Conservation (phyloP, 2,113 vertebrate genomes). For the Oryzias javanicus region DNA sequence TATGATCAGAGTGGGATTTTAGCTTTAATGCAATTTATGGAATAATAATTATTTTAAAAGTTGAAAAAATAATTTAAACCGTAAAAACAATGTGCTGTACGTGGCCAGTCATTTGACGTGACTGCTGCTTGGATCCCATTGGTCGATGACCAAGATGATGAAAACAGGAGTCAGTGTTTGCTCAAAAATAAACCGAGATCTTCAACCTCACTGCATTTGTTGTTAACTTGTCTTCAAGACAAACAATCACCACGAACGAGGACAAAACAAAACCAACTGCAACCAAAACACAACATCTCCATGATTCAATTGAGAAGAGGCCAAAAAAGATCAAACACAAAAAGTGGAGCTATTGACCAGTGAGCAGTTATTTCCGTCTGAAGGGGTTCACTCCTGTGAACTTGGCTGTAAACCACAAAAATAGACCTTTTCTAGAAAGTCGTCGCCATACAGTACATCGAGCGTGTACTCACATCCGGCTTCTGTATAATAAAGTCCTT, state of each 20-base stretch:
- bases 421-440: conserved; percentile 92
- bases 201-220: conserved; percentile 86
- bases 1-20: too few relatives aligned
- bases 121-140: conserved; percentile 16
- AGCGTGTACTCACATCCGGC: conserved; percentile 88
- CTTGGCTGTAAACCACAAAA: conserved; percentile 97
- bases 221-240: conserved; percentile 84
- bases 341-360: conserved; percentile 94
- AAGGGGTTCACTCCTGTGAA: conserved; percentile 91
- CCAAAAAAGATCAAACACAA: conserved; percentile 75
- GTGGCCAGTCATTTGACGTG: conserved; percentile 26
- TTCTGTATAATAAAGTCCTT: conserved; percentile 97
- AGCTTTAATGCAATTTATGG: too few relatives aligned
- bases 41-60: too few relatives aligned
- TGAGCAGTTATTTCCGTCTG: conserved; percentile 91
- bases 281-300: conserved; percentile 78
- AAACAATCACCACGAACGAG: conserved; percentile 90
- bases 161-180: conserved; percentile 52
- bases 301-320: conserved; percentile 85
- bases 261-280: conserved; percentile 67
- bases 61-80: conserved; percentile 16
- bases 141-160: conserved; percentile 21
- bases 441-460: conserved; percentile 89
- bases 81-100: conserved; percentile 18
- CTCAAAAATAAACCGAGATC: conserved; percentile 77